These are phyloP conservation scores for Talpa occidentalis DNA, from an alignment of 2,113 vertebrate genomes.

Conservation along the genomic window DNA sequence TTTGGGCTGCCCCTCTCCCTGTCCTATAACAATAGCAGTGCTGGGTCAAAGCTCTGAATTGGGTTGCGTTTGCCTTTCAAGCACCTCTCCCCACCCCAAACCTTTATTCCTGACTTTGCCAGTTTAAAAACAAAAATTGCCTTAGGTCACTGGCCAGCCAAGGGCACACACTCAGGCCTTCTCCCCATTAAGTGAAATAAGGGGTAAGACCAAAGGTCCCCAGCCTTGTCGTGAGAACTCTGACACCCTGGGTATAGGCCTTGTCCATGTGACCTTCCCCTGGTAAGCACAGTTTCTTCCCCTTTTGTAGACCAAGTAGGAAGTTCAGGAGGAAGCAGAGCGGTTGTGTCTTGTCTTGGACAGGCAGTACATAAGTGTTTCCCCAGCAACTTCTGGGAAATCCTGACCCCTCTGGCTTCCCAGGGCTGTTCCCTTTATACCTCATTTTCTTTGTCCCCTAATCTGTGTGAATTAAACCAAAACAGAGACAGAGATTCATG, in stretches of 20 bases:
- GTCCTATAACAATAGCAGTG: too few relatives aligned
- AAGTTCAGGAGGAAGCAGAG: constrained; percentile 63
- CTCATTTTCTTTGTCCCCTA: background rate
- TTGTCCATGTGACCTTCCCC: constrained; percentile 30
- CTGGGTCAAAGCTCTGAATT: background rate
- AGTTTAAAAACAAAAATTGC: background rate
- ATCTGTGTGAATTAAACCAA: background rate
- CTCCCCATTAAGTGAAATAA: background rate
- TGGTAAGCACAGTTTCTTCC: constrained; percentile 43
- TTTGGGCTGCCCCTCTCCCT: too few relatives aligned
- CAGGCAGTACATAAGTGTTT: background rate
- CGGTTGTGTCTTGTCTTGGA: background rate
- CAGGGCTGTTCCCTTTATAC: background rate
- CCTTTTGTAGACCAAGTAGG: constrained; percentile 57
- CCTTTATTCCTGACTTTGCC: background rate
- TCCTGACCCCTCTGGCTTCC: background rate
- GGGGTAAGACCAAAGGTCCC: background rate
- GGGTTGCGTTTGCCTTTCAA: background rate
- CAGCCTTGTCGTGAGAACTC: background rate
- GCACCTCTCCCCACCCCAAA: background rate
- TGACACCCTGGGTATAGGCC: background rate
- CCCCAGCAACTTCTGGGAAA: constrained; percentile 45
- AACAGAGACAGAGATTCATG: background rate
- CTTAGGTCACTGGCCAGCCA: background rate
- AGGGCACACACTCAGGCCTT: background rate